Conservation (phyloP, 23 tunicate species). For the Phallusia fumigata region DNA sequence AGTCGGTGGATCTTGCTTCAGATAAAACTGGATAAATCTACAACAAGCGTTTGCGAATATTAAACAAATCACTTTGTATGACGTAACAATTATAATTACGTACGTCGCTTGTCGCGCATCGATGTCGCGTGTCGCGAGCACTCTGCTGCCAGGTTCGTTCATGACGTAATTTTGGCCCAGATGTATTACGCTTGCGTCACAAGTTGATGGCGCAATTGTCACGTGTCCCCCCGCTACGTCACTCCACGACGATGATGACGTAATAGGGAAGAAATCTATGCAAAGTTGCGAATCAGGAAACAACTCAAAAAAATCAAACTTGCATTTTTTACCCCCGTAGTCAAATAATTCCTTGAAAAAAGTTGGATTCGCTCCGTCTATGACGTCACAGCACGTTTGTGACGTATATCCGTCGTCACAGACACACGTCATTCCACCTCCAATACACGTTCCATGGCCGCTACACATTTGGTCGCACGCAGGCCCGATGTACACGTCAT, state of each 20-base stretch:
- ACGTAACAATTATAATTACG: not conserved
- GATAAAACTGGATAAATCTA: constrained; percentile 64
- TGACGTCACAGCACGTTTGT: constrained; percentile 57
- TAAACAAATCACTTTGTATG: not conserved
- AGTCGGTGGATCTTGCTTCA: constrained; percentile 6
- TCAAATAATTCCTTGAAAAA: constrained; percentile 58
- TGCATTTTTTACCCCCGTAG: not conserved
- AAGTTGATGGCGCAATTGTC: not conserved
- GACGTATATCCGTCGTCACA: constrained; percentile 71
- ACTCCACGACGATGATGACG: constrained; percentile 22
- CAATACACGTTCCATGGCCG: constrained; percentile 66
- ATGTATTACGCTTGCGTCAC: constrained; percentile 33
- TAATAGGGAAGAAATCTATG: not conserved
- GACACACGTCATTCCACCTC: constrained; percentile 41
- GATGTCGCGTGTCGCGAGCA: constrained; percentile 54
- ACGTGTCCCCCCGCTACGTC: constrained; percentile 49
- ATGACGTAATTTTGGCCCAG: constrained; percentile 42
- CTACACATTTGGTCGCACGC: constrained; percentile 63
- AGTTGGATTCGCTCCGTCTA: constrained; percentile 31
- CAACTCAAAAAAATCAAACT: not conserved
- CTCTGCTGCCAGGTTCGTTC: constrained; percentile 44
- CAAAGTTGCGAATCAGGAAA: not conserved
- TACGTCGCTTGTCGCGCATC: constrained; percentile 54
- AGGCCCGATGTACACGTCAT: constrained; percentile 94
- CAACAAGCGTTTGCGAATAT: not conserved